Base-by-base conservation (phyloP, 2,797 vertebrate species). In the Rostrhamus sociabilis region DNA sequence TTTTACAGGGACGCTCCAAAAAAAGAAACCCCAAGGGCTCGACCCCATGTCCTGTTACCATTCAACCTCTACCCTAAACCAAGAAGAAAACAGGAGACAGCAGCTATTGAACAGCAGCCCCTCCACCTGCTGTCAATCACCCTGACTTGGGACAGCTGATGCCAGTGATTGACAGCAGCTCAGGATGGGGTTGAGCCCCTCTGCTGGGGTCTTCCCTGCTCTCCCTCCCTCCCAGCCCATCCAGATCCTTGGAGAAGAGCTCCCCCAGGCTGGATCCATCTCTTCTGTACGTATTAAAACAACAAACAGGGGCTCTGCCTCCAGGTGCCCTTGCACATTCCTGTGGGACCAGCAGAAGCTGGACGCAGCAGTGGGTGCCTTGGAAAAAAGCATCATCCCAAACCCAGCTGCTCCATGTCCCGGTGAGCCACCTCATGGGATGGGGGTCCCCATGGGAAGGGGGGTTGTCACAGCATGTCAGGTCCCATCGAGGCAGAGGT, bases 41-140 rank as follows among this genome's bases (percentile, higher is more conserved):
- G 0, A 4, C 5, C 36, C 36, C 8, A 0, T 1, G 1, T 15
- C 31, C 60, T 20, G 9, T 15, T 7, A 5, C 17, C 14, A 60
- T 47, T n/a, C 76, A 55, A 1, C 6, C n/a, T 45, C 38, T 38
- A 6, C 1, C 34, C 58, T 36, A 31, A 66, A 12, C 5, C 32
- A 5, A 26, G 64, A 8, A 4, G 29, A 19, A 6, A 14, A 12
- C 7, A 58, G 47, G 21, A 60, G 38, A 15, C 21, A 58, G 2
- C 27, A n/a, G 50, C 8, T 23, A 3, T 7, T 40, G 36, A 26
- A 29, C 38, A 21, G 50, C 42, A 75, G 16, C 69, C 20, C 9
- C 64, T 72, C 55, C 50, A 19, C 34, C 52, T 80, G 84, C 68
- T 56, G 68, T 18, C 85, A 58, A 12, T 45, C 83, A 74, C 56